Percentiles rank a stretch among this genome's conserved stretches.
phyloP scores from a whole-genome alignment of 2,113 vertebrate species.

The Zosterops pallidus region DNA sequence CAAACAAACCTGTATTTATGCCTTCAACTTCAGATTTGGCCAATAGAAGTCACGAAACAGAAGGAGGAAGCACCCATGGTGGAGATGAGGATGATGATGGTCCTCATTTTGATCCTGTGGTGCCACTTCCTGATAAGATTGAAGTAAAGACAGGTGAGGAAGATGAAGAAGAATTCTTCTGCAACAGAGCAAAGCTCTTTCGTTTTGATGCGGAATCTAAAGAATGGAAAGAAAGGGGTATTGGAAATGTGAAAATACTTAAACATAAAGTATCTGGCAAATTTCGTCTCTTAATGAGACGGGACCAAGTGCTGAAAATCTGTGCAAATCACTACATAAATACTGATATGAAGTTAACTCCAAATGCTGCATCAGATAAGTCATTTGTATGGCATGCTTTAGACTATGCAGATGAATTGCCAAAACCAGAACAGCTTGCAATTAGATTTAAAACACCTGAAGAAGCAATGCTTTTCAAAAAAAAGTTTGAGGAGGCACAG shows the following conservation, averaged over 20 bases:
- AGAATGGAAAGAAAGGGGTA: slow-evolving; percentile 97
- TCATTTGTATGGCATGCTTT: slow-evolving; percentile 97
- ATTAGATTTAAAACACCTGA: slow-evolving; percentile 96
- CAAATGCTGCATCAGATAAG: slow-evolving; percentile 90
- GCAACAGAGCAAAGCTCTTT: slow-evolving; percentile 92
- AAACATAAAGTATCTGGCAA: slow-evolving; percentile 91
- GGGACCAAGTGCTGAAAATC: slow-evolving; percentile 96
- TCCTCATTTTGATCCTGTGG: slow-evolving; percentile 97
- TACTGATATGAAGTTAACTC: slow-evolving; percentile 89
- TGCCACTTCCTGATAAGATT: slow-evolving; percentile 95
- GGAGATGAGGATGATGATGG: slow-evolving; percentile 93
- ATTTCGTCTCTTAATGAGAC: slow-evolving; percentile 93
- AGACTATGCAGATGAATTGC: slow-evolving; percentile 93
- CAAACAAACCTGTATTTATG: slow-evolving; percentile 71
- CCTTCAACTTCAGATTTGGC: slow-evolving; percentile 55
- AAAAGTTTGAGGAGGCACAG: slow-evolving; percentile 91
- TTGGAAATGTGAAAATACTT: slow-evolving; percentile 95
- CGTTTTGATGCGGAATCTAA: slow-evolving; percentile 91
- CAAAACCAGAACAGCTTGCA: slow-evolving; percentile 92
- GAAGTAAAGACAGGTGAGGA: slow-evolving; percentile 98
- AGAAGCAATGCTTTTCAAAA: slow-evolving; percentile 92
- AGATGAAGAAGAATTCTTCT: slow-evolving; percentile 96
- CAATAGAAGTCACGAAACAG: slow-evolving; percentile 80
- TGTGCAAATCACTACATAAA: slow-evolving; percentile 98
- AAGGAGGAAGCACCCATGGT: slow-evolving; percentile 84